Conservation (phyloP, 2,797 vertebrate genomes). For the Geotrypetes seraphini region DNA sequence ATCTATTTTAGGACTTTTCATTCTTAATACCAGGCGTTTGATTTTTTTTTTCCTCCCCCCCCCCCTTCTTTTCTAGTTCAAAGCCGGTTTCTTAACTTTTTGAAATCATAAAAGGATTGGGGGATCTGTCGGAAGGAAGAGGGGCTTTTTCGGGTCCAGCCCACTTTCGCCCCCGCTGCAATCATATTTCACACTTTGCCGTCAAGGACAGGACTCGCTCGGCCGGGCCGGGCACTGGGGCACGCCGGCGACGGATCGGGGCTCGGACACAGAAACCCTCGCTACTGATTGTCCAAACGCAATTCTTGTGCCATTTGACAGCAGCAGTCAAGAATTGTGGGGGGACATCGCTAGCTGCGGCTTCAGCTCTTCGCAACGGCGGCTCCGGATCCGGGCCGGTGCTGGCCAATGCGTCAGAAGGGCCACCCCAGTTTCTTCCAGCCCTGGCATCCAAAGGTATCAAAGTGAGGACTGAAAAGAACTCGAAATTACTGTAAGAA, state of each 20-base stretch:
- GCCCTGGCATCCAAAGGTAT: too few relatives aligned
- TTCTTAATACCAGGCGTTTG: too few relatives aligned
- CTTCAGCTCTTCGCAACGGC: slow-evolving; percentile 46
- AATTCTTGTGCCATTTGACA: slow-evolving; percentile 96
- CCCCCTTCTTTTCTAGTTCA: neutral
- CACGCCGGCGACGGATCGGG: slow-evolving; percentile 41
- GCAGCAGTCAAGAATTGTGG: slow-evolving; percentile 96
- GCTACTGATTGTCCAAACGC: slow-evolving; percentile 99
- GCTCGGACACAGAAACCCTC: too few relatives aligned
- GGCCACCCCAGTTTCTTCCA: neutral
- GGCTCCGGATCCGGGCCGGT: neutral
- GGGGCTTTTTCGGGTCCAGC: slow-evolving; percentile 9
- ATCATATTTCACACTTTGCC: slow-evolving; percentile 18
- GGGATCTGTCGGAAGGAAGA: too few relatives aligned
- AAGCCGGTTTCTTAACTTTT: neutral
- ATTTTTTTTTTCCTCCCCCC: too few relatives aligned
- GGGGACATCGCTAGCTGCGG: slow-evolving; percentile 99
- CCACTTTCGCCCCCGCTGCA: slow-evolving; percentile 9
- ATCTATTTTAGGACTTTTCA: too few relatives aligned
- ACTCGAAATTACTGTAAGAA: too few relatives aligned
- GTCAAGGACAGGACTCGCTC: slow-evolving; percentile 8
- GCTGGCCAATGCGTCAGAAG: neutral
- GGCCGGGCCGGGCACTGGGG: neutral
- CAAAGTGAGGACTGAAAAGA: too few relatives aligned
- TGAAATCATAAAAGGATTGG: too few relatives aligned